phyloP scores from a whole-genome alignment of 1,140 invertebrate species.

The Cyclina sinensis region DNA sequence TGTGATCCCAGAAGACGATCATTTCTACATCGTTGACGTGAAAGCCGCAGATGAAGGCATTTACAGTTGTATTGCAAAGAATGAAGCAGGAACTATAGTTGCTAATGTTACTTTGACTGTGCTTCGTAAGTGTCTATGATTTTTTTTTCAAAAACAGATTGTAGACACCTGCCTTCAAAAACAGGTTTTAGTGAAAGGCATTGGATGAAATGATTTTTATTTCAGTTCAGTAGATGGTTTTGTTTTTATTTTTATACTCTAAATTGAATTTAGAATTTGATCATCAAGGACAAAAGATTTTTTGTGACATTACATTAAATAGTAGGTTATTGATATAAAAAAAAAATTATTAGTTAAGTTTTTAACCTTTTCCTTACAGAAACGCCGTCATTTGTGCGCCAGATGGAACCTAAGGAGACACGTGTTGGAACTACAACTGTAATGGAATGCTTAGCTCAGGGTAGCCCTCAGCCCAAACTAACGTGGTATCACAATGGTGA shows the following conservation, averaged over 20 bases:
- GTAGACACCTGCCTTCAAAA: no score
- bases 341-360: no score
- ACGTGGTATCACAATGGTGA: slow-evolving; percentile 95
- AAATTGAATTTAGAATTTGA: no score
- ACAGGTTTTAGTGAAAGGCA: no score
- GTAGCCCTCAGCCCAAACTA: slow-evolving; percentile 95
- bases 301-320: no score
- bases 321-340: background rate
- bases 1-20: slow-evolving; percentile 96
- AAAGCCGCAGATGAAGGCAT: slow-evolving; percentile 95
- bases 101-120: slow-evolving; percentile 96
- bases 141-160: background rate
- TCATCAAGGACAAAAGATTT: no score
- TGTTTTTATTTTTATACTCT: no score
- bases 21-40: slow-evolving; percentile 96
- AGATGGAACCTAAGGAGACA: slow-evolving; percentile 94
- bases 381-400: slow-evolving; percentile 94
- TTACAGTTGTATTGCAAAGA: slow-evolving; percentile 97
- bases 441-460: slow-evolving; percentile 94
- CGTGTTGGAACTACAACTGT: slow-evolving; percentile 93
- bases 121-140: slow-evolving; percentile 88
- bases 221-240: background rate
- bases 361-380: slow-evolving; percentile 89
- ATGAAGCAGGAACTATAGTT: slow-evolving; percentile 94
- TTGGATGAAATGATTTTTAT: background rate